Conservation (phyloP, 2,797 vertebrate genomes). For the Coregonus ussuriensis region DNA sequence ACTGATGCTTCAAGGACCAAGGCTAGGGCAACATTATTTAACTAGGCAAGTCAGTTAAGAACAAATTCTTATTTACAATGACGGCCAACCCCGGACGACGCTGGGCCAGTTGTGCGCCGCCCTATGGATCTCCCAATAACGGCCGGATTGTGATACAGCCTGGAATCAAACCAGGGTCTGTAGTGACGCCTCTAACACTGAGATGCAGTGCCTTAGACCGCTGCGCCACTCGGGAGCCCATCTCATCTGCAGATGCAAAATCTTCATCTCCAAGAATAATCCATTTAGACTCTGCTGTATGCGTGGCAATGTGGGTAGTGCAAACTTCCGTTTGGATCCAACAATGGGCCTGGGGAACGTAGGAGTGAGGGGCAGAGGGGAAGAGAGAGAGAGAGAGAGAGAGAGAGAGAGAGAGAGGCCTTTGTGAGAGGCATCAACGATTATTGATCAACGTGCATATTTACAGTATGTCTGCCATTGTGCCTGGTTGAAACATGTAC, state of each 20-base stretch:
- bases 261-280: slow-evolving; percentile 74
- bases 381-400: slow-evolving; percentile 23
- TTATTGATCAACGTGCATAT: slow-evolving; percentile 71
- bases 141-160: no score
- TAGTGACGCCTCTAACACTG: no score
- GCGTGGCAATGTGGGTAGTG: slow-evolving; percentile 72
- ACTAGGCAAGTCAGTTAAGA: no score
- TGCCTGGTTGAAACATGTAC: slow-evolving; percentile 59
- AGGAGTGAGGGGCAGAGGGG: slow-evolving; percentile 50
- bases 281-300: slow-evolving; percentile 75
- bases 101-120: no score
- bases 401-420: slow-evolving; percentile 21
- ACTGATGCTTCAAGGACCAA: slow-evolving; percentile 14
- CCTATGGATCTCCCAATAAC: no score
- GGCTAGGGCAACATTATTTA: not conserved
- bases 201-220: no score
- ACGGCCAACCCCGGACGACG: no score
- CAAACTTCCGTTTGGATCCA: slow-evolving; percentile 72
- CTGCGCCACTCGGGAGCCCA: not conserved
- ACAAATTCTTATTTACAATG: no score
- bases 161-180: no score
- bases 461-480: slow-evolving; percentile 56
- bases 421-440: slow-evolving; percentile 64
- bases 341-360: slow-evolving; percentile 69
- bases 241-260: slow-evolving; percentile 73